Percentiles rank a stretch among this genome's conserved stretches.
Evolutionary conservation across 2,888 invertebrate genomes (phyloP).

Genomic region (Macrosiphum euphorbiae): DNA sequence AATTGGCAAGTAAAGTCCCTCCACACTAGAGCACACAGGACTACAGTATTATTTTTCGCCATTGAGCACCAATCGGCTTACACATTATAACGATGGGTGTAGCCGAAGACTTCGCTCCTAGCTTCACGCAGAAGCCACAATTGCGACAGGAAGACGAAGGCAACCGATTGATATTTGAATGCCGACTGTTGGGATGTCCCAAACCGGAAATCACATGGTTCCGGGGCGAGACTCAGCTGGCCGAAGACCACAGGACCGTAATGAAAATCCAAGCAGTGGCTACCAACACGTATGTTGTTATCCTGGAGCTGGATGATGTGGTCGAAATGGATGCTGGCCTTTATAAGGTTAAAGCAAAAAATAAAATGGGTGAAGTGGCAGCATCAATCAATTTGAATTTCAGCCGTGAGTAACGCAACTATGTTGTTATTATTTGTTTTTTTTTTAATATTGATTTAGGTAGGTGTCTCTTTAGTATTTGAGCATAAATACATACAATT

Average conservation of each 20-base stretch:
- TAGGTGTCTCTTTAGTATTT: background rate
- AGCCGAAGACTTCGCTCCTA: conserved; percentile 96
- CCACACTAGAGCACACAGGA: conserved; percentile 5
- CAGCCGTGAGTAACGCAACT: conserved; percentile 87
- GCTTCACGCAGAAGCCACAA: conserved; percentile 98
- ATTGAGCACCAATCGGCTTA: conserved; percentile 5
- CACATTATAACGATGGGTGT: conserved; percentile 78
- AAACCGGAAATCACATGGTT: conserved; percentile 94
- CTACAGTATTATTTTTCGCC: conserved; percentile 28
- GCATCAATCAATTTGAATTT: conserved; percentile 98
- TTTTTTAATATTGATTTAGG: background rate
- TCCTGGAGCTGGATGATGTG: conserved; percentile 94
- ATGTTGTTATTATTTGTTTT: background rate
- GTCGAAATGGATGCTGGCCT: conserved; percentile 95
- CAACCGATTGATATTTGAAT: conserved; percentile 94
- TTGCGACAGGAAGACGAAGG: conserved; percentile 96
- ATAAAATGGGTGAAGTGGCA: conserved; percentile 96
- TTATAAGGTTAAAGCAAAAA: conserved; percentile 97
- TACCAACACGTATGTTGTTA: conserved; percentile 89
- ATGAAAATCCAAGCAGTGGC: conserved; percentile 90
- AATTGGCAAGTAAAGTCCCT: conserved; percentile 8
- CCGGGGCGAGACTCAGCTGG: conserved; percentile 87
- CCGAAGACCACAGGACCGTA: conserved; percentile 87
- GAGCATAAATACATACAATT: background rate
- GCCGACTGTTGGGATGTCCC: conserved; percentile 88